Evolutionary conservation across 2,113 vertebrate species (phyloP), one percentile per base, ranked within the genome.

Genomic region (Neomonachus schauinslandi): DNA sequence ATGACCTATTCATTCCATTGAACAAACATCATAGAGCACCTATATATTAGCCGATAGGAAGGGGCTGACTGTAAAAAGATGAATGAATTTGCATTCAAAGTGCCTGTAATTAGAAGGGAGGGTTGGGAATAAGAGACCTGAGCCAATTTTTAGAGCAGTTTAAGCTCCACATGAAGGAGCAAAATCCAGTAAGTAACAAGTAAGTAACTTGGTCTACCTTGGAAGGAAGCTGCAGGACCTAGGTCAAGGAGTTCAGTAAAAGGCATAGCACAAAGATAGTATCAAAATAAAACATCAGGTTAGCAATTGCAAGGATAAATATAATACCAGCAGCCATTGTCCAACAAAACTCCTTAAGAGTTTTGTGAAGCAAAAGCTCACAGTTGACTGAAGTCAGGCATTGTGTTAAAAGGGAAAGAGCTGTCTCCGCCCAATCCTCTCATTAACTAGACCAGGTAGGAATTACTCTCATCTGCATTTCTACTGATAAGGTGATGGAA

Each of bases 141-240:
- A 92, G 69, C 12, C 79, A 55, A 81, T 65, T 93, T 94, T 90
- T 79, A 89, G 21, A 85, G 31, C 28, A 63, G 57, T 33, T 93
- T 72, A 94, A 71, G 33, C 15, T 96, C 53, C 69, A 71, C 90
- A 74, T 12, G 53, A 94, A 83, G 12, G 2, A 91, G 5, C 55
- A 90, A 94, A 42, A 71, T 33, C 63, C 36, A 94, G 4, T 51
- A 69, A 94, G 79, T 14, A 90, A 11, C 12, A 90, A 94, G 65
- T 77, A 97, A 69, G 53, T 88, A 92, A 92, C 19, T 96, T 4
- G 82, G 28, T 65, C 42, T 85, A 19, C 46, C 61, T 95, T 65
- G 19, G 26, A 76, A 79, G 4, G 16, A 86, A 85, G 28, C 49
- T 72, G 28, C 85, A 88, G 15, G 24, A 57, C 51, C 8, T 67